These are phyloP conservation scores for Serripes groenlandicus DNA, from an alignment of 2,888 invertebrate species.

Conservation along the genomic window DNA sequence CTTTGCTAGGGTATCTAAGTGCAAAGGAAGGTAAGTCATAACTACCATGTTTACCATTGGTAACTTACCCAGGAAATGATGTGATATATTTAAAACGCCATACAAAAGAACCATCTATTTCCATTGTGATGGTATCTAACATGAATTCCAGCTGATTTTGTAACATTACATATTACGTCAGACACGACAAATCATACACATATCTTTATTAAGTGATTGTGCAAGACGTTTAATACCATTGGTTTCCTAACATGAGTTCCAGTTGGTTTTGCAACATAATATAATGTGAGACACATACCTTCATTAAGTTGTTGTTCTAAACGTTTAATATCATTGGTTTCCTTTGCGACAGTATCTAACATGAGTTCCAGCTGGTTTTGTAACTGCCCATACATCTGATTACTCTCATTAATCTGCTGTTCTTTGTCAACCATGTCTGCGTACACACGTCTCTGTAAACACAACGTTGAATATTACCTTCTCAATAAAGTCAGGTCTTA, in stretches of 20 bases:
- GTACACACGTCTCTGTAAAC: constrained; percentile 75
- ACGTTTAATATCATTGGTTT: constrained; percentile 81
- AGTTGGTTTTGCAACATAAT: constrained; percentile 81
- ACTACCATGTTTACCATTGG: too few relatives aligned
- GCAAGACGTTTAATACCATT: constrained; percentile 83
- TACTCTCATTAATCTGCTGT: constrained; percentile 79
- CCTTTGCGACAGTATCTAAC: constrained; percentile 80
- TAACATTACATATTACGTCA: too few relatives aligned
- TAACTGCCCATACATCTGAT: constrained; percentile 78
- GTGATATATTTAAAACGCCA: too few relatives aligned
- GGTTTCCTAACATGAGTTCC: constrained; percentile 79
- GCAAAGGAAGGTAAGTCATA: too few relatives aligned
- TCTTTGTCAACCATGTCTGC: constrained; percentile 82
- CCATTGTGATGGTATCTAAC: constrained; percentile 79
- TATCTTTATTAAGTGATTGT: constrained; percentile 82
- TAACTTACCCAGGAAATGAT: too few relatives aligned
- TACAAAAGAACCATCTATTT: too few relatives aligned
- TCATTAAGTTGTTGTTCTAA: constrained; percentile 83
- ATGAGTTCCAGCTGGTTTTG: constrained; percentile 82
- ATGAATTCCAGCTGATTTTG: constrained; percentile 82
- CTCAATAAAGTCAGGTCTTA: too few relatives aligned
- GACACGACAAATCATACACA: too few relatives aligned
- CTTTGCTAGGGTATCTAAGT: too few relatives aligned
- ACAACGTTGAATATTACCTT: too few relatives aligned
- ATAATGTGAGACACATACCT: constrained; percentile 65